These are phyloP conservation scores for Brachionus manjavacas DNA, from an alignment of 1,140 invertebrate genomes.

Conservation along the genomic window DNA sequence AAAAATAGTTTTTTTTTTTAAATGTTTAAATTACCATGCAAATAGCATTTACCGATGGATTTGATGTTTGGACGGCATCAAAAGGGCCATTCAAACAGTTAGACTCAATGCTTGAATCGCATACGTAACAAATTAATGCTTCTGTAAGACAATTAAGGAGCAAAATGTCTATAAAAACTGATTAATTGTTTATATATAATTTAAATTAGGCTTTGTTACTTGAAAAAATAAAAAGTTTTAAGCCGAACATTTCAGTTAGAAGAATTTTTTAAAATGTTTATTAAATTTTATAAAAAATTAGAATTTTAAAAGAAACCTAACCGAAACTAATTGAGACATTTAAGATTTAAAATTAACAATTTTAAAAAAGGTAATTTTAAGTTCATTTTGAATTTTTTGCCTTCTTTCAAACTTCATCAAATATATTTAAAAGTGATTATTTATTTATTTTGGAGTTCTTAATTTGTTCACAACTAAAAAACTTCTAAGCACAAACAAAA, in stretches of 20 bases:
- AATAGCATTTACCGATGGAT: not conserved
- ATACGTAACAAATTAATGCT: not conserved
- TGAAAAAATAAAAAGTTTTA: not conserved
- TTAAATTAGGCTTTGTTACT: not conserved
- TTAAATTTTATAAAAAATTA: not conserved
- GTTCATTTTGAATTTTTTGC: not conserved
- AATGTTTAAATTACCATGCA: not conserved
- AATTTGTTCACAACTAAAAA: not conserved
- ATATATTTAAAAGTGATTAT: not conserved
- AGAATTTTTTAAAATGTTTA: not conserved
- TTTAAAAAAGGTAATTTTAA: not conserved
- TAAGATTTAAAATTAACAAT: not conserved
- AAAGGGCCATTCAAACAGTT: slow-evolving; percentile 2
- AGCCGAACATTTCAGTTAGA: not conserved
- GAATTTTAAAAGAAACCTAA: not conserved
- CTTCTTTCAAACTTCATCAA: not conserved
- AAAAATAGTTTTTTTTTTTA: not conserved
- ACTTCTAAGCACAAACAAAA: too few relatives aligned
- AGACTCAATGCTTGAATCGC: not conserved
- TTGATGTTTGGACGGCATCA: not conserved
- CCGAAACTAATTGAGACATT: not conserved
- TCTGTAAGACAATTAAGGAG: not conserved
- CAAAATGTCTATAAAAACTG: not conserved
- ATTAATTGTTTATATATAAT: not conserved
- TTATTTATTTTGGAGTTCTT: not conserved